A percentile compares a stretch with the other conserved stretches of the same genome.
Evolutionary conservation across 2,888 invertebrate genomes (phyloP).

Genomic region (Synanthedon tipuliformis): DNA sequence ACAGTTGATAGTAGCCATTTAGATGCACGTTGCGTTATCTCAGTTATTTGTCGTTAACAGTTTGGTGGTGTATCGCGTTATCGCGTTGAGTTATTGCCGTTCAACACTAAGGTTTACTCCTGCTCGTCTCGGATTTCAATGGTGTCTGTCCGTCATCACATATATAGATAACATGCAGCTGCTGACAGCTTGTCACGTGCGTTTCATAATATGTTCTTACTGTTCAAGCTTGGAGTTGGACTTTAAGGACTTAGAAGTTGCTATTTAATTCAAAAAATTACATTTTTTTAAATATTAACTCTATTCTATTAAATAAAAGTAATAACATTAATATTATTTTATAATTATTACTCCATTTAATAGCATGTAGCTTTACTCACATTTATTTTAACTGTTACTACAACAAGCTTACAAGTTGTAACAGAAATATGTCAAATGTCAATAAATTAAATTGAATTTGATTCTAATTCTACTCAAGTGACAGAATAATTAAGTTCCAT

Average conservation of each 20-base stretch:
- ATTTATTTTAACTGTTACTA: too few species aligned
- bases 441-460: constrained; percentile 39
- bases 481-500: constrained; percentile 47
- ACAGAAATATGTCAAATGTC: constrained; percentile 18
- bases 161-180: constrained; percentile 32
- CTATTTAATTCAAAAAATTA: too few species aligned
- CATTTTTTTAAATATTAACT: too few species aligned
- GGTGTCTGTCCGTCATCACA: constrained; percentile 15
- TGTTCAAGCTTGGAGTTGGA: neutral
- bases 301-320: too few species aligned
- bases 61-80: constrained; percentile 48
- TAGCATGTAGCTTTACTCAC: too few species aligned
- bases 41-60: constrained; percentile 64
- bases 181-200: constrained; percentile 22
- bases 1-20: constrained; percentile 58
- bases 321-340: too few species aligned
- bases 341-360: too few species aligned
- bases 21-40: constrained; percentile 62
- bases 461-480: constrained; percentile 32
- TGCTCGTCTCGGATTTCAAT: constrained; percentile 48
- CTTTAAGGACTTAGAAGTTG: neutral
- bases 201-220: constrained; percentile 6
- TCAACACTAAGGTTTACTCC: constrained; percentile 26
- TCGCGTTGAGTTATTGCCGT: constrained; percentile 59
- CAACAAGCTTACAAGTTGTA: constrained; percentile 2